A percentile compares a stretch with the other conserved stretches of the same genome.
These are phyloP conservation scores for Butorides virescens DNA, from an alignment of 2,113 vertebrate species.

Conservation along the genomic window DNA sequence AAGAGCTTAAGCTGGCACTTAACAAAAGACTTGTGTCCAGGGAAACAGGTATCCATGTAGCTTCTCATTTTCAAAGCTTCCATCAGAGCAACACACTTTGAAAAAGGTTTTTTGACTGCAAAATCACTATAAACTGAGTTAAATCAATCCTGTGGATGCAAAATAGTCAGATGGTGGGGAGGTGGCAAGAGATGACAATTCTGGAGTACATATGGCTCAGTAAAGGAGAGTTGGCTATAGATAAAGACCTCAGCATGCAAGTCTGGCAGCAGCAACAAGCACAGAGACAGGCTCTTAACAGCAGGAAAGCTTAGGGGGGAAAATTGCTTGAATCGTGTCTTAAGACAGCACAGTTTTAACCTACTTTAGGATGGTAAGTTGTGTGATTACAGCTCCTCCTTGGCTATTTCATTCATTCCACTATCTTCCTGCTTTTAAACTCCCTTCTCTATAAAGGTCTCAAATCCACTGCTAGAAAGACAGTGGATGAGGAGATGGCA, in stretches of 20 bases:
- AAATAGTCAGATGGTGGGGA: slow-evolving; percentile 15
- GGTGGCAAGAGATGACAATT: background rate
- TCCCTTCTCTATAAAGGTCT: background rate
- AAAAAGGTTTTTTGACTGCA: background rate
- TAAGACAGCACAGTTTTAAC: background rate
- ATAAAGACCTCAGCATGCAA: background rate
- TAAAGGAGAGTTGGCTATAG: background rate
- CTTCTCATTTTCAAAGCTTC: background rate
- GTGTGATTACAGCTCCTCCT: background rate
- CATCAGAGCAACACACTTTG: background rate
- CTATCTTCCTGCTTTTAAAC: background rate
- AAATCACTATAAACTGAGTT: background rate
- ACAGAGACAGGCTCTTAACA: background rate
- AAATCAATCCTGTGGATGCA: background rate
- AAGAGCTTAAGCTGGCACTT: background rate
- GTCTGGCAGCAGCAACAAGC: background rate
- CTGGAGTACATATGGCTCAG: background rate
- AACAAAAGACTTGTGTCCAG: background rate
- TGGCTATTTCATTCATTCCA: background rate
- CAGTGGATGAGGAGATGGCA: background rate
- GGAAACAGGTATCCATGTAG: background rate
- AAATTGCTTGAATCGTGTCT: background rate
- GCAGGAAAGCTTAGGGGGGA: background rate
- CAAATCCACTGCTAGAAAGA: background rate
- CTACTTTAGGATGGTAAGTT: background rate